Conservation (phyloP, 2,797 vertebrate species). For the Chiroxiphia lanceolata region DNA sequence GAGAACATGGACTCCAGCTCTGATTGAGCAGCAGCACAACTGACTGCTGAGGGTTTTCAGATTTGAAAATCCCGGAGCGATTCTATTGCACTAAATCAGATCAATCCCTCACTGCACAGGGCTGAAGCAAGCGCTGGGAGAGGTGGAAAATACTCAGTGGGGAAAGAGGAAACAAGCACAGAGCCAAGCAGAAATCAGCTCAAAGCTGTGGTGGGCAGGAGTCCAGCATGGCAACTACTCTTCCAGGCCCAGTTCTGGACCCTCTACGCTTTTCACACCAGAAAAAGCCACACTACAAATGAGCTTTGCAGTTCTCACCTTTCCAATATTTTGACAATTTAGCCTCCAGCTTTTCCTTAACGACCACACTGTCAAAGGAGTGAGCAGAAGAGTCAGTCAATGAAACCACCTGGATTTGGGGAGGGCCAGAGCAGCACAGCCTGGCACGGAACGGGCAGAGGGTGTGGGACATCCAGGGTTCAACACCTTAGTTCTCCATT, state of each 20-base stretch:
- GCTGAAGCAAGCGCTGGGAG: background rate
- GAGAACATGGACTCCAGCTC: background rate
- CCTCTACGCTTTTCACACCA: background rate
- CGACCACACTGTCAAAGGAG: background rate
- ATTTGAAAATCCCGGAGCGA: background rate
- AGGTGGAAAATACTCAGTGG: background rate
- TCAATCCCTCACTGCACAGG: background rate
- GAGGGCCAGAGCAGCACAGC: background rate
- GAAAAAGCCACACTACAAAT: background rate
- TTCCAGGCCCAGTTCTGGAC: background rate
- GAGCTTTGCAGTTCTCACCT: background rate
- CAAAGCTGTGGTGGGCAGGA: background rate
- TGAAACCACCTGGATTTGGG: fast-evolving
- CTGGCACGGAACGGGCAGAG: fast-evolving
- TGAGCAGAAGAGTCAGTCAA: background rate
- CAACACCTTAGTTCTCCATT: fast-evolving
- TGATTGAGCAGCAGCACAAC: too few species aligned
- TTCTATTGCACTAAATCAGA: background rate
- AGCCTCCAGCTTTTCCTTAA: background rate
- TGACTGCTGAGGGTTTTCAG: background rate
- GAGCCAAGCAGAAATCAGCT: background rate
- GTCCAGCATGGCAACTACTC: background rate
- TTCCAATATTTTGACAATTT: background rate
- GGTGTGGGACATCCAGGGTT: fast-evolving
- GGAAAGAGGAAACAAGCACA: background rate